Evolutionary conservation across 1,140 invertebrate genomes (phyloP), one percentile per base, ranked within the genome.

Genomic region (Trachymyrmex cornetzi): DNA sequence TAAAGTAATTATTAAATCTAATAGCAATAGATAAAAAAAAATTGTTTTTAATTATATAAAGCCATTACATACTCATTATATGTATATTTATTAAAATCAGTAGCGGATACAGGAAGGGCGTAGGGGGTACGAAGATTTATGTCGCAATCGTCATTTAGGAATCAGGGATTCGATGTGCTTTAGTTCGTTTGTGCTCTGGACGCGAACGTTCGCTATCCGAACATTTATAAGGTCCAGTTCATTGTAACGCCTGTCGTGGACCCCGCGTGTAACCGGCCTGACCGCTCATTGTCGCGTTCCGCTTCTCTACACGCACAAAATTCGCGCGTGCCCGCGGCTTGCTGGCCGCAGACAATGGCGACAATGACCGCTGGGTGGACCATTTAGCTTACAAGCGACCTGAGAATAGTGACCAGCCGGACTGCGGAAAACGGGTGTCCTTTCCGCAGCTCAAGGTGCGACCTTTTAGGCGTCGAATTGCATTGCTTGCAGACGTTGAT

Each of bases 171-270:
- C 77, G 44, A 27, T 19, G 48, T 6, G 48, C 11, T 38, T 34
- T 50, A 14, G 63, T 16, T 75, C 69, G 27, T 61, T 48, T 61
- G 34, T 61, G 80, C 67, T 9, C 44, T n/a, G 44, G 63, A 50
- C 4, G 24, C 53, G 27, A 67, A 44, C 14, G 64, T 44, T 44
- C 19, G 30, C 48, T 50, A 22, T 74, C 24, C 44, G 67, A 74
- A 84, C 80, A 74, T 84, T 84, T 84, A 84, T 44, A 61, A 75
- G 69, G 57, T 61, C 38, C 22, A 22, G 50, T 19, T 93, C 84
- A 95, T 94, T 94, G 94, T 93, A 90, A 92, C 89, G 89, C 77
- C 1, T 87, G 88, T 93, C 92, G 93, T 94, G 88, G 91, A 61
- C 24, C 57, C 66, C n/a, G 79, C 93, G 85, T 94, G 92, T 93